Conservation (phyloP, 2,797 vertebrate species). For the Okamejei kenojei region DNA sequence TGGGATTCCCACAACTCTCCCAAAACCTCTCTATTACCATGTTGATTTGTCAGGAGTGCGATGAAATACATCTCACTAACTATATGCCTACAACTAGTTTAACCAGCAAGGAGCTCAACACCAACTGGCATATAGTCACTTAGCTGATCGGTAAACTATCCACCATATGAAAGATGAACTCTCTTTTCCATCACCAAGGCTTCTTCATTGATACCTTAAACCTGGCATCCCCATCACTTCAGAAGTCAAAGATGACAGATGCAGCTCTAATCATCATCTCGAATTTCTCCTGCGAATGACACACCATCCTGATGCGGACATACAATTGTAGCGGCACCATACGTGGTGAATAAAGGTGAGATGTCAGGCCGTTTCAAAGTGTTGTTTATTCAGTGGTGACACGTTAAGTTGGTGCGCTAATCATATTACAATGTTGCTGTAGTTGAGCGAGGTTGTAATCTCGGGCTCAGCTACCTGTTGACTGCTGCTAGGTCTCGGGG, state of each 20-base stretch:
- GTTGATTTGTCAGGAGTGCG: neutral
- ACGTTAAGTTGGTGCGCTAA: too few relatives aligned
- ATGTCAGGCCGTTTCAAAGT: too few relatives aligned
- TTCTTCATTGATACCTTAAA: neutral
- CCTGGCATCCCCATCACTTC: neutral
- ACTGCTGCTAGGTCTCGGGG: too few relatives aligned
- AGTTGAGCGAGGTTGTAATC: too few relatives aligned
- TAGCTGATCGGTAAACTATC: neutral
- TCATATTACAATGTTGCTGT: too few relatives aligned
- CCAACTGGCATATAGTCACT: neutral
- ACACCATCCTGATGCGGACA: neutral
- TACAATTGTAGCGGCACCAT: too few relatives aligned
- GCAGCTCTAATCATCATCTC: neutral
- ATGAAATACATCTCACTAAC: neutral
- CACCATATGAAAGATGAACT: neutral
- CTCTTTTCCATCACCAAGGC: neutral
- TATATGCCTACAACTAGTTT: neutral
- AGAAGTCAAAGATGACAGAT: neutral
- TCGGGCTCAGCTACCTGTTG: too few relatives aligned
- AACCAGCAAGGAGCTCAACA: neutral
- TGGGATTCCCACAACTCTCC: neutral
- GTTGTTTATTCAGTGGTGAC: too few relatives aligned
- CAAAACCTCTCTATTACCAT: neutral
- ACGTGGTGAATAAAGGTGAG: too few relatives aligned
- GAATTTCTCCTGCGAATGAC: neutral